Evolutionary conservation across 2,797 vertebrate genomes (phyloP), one percentile per base, ranked within the genome.

Genomic region (Paratrypauchen microcephalus): DNA sequence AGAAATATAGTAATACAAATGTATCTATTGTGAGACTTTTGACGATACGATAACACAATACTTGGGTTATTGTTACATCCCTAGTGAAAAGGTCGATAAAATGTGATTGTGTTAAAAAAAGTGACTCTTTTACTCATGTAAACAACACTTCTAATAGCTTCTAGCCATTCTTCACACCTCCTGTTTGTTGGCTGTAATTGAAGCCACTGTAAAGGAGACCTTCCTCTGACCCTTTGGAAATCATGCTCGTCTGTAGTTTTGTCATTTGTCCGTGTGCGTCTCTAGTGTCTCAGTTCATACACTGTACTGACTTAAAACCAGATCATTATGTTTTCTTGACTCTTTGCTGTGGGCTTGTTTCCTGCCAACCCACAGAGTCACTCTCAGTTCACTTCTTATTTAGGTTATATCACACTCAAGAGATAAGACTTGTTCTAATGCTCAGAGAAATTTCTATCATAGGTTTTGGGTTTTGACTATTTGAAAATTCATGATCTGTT

Each of bases 331-430:
- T 50, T 28, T 75, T 83, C 71, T 26, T 59, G 39, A 41, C 68
- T 59, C 54, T 65, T 24, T 50, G 45, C 21, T 24, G 16, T 30
- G 41, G 26, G 41, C 16, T 70, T 72, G 66, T 77, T 68, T 69
- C 81, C 74, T 41, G 77, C 82, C 80, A 78, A 67, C 78, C 72
- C 76, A 73, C 71, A 70, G 74, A 85, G 78, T 86, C 65, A 79
- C 83, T 86, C 77, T 89, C 75, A 88, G 76, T 86, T 87, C 75
- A 83, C 74, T 87, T 88, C 78, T 85, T 87, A 90, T 92, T 86
- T 89, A 86, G 84, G 86, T 88, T 89, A 87, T 72, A 81, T 56
- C 63, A 30, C 71, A 73, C 76, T 87, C 70, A 19, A 81, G 72
- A 85, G 79, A 83, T 82, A 73, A 71, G 69, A 60, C 69, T 74